These are phyloP conservation scores for Furnarius figulus DNA, from an alignment of 2,113 vertebrate species.

Conservation along the genomic window DNA sequence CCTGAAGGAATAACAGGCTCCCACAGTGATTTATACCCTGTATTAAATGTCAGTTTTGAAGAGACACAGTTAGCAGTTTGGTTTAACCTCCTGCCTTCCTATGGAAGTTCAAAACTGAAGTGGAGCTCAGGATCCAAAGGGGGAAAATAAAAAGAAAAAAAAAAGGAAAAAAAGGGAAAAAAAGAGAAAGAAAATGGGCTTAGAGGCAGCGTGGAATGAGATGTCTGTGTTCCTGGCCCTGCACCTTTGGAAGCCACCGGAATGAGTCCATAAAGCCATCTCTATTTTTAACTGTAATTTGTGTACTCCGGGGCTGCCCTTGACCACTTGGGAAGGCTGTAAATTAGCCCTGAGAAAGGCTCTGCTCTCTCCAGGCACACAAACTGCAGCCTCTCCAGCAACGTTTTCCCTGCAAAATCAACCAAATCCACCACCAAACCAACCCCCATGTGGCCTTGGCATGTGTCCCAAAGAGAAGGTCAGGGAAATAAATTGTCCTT, in stretches of 20 bases:
- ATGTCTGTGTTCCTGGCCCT: background rate
- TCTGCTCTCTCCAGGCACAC: background rate
- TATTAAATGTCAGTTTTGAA: slow-evolving; percentile 96
- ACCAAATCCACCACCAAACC: background rate
- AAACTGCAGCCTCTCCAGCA: background rate
- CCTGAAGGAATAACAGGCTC: slow-evolving; percentile 95
- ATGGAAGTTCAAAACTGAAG: slow-evolving; percentile 75
- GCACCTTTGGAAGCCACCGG: background rate
- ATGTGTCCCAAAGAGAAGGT: slow-evolving; percentile 38
- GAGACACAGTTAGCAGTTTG: slow-evolving; percentile 90
- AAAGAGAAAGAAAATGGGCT: background rate
- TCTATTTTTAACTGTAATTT: slow-evolving; percentile 34
- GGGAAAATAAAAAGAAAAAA: background rate
- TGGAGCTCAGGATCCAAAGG: slow-evolving; percentile 39
- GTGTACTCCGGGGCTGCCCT: background rate
- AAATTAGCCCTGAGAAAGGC: slow-evolving; percentile 9
- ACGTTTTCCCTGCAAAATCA: background rate
- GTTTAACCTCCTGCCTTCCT: slow-evolving; percentile 85
- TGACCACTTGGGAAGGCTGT: background rate
- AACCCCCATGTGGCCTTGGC: slow-evolving; percentile 6
- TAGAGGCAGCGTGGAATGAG: background rate
- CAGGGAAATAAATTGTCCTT: slow-evolving; percentile 50
- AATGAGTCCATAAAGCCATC: background rate
- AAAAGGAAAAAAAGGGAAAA: no score
- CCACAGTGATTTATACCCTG: slow-evolving; percentile 91